phyloP scores from a whole-genome alignment of 92 coral and sea anemone genomes.

The Phenganax subtilis region DNA sequence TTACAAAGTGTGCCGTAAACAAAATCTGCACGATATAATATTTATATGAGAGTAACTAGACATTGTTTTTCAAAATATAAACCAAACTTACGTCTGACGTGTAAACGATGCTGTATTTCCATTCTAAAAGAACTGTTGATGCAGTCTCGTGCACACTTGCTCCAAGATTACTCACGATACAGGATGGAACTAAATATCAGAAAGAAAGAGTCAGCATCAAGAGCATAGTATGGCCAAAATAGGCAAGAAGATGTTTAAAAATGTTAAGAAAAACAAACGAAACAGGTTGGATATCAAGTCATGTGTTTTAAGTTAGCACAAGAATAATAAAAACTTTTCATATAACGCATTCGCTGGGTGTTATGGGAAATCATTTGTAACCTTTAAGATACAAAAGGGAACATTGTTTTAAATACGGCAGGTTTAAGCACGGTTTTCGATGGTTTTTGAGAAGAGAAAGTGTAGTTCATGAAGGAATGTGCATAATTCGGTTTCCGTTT shows the following conservation, averaged over 20 bases:
- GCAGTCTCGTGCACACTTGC: background rate
- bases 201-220: background rate
- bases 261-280: constrained; percentile 20
- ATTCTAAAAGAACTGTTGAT: background rate
- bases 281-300: constrained; percentile 10
- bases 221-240: constrained; percentile 7
- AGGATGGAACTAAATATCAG: background rate
- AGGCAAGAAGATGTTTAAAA: constrained; percentile 1
- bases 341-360: background rate
- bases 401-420: background rate
- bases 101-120: constrained; percentile 1
- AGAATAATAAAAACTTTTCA: background rate
- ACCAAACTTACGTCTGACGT: constrained; percentile 9
- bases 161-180: background rate
- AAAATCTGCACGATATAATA: background rate
- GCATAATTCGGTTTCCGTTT: constrained; percentile 26
- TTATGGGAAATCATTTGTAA: background rate
- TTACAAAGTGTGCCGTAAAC: background rate
- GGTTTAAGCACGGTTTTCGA: background rate
- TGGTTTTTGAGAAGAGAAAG: background rate
- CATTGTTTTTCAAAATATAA: background rate
- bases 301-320: background rate
- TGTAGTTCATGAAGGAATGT: constrained; percentile 5
- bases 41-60: background rate
- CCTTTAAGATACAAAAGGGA: background rate